A percentile compares a stretch with the other conserved stretches of the same genome.
Evolutionary conservation across 2,888 invertebrate species (phyloP).

Genomic region (Dendrolimus pini): DNA sequence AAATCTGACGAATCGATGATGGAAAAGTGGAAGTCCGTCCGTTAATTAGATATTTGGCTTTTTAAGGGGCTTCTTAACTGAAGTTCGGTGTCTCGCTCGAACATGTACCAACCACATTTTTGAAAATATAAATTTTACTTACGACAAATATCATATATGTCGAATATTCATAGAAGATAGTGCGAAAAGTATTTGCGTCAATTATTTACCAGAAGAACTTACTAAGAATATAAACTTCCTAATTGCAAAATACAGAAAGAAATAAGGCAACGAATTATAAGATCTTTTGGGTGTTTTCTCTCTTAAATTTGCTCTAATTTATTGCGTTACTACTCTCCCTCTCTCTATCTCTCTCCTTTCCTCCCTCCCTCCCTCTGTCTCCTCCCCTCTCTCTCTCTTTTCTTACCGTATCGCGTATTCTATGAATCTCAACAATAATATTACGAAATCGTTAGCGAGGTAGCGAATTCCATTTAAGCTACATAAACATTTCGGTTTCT

Average conservation of each 20-base stretch:
- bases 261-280: background rate
- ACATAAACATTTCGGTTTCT: no score
- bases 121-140: no score
- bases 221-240: background rate
- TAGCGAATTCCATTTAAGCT: no score
- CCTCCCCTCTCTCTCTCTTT: no score
- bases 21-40: slow-evolving; percentile 21
- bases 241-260: background rate
- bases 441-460: no score
- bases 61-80: background rate
- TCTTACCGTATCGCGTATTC: no score
- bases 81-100: no score
- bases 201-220: background rate
- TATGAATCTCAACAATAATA: no score
- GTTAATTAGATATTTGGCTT: slow-evolving; percentile 1
- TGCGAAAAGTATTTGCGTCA: background rate
- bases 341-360: background rate
- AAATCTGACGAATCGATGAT: slow-evolving; percentile 48
- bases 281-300: background rate
- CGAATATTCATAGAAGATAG: no score
- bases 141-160: no score
- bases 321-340: background rate
- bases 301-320: background rate
- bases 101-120: no score
- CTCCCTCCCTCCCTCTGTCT: no score